phyloP scores from a whole-genome alignment of 2,797 vertebrate genomes.

The Galagoides demidoff region DNA sequence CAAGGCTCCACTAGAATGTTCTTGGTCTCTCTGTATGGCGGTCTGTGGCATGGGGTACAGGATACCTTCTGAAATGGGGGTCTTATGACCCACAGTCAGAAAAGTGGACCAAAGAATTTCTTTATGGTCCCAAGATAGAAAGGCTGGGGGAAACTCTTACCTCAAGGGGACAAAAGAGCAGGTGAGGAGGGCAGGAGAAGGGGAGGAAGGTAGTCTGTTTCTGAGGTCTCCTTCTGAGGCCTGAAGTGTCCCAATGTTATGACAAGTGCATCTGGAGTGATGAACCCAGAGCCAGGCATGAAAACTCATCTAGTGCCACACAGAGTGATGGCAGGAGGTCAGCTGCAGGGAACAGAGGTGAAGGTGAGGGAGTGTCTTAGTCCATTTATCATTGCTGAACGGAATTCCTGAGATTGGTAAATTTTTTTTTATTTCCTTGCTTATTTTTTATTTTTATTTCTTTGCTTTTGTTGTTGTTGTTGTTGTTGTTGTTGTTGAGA shows the following conservation, averaged over 20 bases:
- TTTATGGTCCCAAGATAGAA: not conserved
- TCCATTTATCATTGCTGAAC: not conserved
- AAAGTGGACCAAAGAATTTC: not conserved
- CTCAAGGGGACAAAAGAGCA: not conserved
- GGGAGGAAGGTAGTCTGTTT: not conserved
- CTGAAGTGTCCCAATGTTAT: not conserved
- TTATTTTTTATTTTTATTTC: too few species aligned
- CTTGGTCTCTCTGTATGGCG: not conserved
- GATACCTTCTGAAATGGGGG: not conserved
- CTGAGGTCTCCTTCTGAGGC: not conserved
- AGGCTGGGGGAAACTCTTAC: not conserved
- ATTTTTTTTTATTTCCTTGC: too few species aligned
- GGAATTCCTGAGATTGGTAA: not conserved
- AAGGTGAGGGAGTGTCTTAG: not conserved
- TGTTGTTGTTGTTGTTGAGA: too few species aligned
- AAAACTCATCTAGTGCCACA: not conserved
- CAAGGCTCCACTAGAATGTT: not conserved
- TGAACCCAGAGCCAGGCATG: not conserved
- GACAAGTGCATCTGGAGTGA: not conserved
- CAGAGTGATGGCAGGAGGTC: not conserved
- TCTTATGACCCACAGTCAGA: not conserved
- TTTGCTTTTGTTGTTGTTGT: too few species aligned
- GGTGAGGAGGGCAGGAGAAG: not conserved
- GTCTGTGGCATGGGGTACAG: not conserved
- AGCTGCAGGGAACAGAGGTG: not conserved